Evolutionary conservation across 2,797 vertebrate genomes (phyloP), one percentile per base, ranked within the genome.

Genomic region (Sebastes kiyomatsui): DNA sequence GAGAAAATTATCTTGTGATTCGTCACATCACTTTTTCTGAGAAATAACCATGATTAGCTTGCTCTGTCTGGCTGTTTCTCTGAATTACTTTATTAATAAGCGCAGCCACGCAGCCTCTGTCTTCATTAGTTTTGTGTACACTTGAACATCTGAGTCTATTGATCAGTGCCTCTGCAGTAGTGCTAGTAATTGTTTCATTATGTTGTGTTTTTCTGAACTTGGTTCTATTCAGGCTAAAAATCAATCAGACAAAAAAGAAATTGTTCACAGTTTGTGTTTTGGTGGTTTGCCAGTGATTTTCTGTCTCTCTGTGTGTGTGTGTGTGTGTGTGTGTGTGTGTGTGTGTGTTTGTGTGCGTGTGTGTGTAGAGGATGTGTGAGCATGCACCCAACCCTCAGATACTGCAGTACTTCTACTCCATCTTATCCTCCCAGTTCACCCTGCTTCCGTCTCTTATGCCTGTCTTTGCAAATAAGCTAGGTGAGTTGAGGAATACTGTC

Each of bases 391-490:
- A 90, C 64, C 91, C 95, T 0, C 87, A 92, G 72, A 81, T 97
- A 67, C 95, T 97, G 86, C 97, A 98, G 92, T 82, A 94, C 82
- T 98, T 99, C 93, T 94, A 98, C 87, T 96, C 95, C 4, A 76
- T 96, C 72, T 94, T 99, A 4, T 95, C 90, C 54, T 95, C 80
- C 65, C 96, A 97, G 91, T 99, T 98, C 81, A 85, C 83, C 72
- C 94, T 97, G 30, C 86, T 97, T 72, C 97, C 98, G 2, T 90
- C 93, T 52, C 93, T 96, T 90, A 95, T 91, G 94, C 93, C 96
- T 30, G 94, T 89, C 68, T 98, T 99, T 91, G 96, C 97, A 79
- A 92, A 87, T 73, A 99, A 99, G 83, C 95, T 99, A 4, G 98
- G 98, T 99, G 94, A 92, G 97, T 90, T 23, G 2, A 7, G 6